phyloP scores from a whole-genome alignment of 2,113 vertebrate genomes.

The Sinocyclocheilus anophthalmus region DNA sequence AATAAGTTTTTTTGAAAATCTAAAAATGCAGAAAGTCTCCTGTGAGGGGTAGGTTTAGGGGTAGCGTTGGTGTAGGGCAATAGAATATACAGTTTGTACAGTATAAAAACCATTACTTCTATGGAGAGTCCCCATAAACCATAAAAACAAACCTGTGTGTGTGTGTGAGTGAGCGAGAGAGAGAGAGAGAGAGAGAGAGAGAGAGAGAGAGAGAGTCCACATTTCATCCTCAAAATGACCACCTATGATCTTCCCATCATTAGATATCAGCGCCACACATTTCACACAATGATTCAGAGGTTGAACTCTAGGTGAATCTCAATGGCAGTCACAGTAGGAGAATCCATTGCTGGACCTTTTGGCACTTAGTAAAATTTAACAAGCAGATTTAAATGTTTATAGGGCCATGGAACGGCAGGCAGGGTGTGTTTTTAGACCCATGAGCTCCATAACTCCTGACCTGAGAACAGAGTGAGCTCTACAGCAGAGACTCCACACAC shows the following conservation, averaged over 20 bases:
- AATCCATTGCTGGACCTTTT: constrained; percentile 93
- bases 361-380: constrained; percentile 99
- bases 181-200: no score
- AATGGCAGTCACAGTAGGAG: constrained; percentile 64
- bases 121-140: no score
- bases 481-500: not conserved
- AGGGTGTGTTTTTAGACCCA: constrained; percentile 88
- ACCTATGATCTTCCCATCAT: not conserved
- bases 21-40: no score
- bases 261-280: not conserved
- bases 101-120: no score
- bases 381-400: constrained; percentile 98
- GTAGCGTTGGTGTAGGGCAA: no score
- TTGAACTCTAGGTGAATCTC: not conserved
- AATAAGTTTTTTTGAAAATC: no score
- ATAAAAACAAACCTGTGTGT: not conserved
- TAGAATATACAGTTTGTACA: no score
- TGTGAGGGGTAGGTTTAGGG: no score
- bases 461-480: constrained; percentile 58
- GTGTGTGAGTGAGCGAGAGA: not conserved
- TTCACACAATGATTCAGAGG: not conserved
- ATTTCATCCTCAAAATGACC: not conserved
- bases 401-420: constrained; percentile 96
- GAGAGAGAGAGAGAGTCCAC: not conserved
- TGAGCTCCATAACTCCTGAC: constrained; percentile 88